Base-by-base conservation (phyloP, 2,888 invertebrate genomes). In the Rhagophthalmus giganteus region DNA sequence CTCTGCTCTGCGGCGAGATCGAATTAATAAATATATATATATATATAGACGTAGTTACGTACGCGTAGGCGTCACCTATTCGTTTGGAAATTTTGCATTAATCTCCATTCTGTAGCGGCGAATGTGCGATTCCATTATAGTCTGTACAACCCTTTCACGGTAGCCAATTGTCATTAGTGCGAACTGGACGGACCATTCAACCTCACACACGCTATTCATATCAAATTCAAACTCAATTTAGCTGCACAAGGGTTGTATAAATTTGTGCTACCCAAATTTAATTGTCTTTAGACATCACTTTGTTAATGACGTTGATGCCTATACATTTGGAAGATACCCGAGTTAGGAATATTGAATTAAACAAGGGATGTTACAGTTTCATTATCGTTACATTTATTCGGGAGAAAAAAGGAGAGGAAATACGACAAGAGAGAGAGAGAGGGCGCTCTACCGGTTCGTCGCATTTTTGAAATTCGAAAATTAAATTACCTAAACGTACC, bases 121-220 rank as follows among this genome's bases (percentile, higher is more conserved):
- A 68, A 67, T 66, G 68, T 65, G 61, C 62, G 67, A 65, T 67
- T 68, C 67, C 65, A 69, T 70, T 70, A 69, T 66, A 60, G 65
- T 45, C 54, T 50, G 63, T 59, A 61, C 66, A 69, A 68, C 70
- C 70, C 70, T 69, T 70, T 67, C 64, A 66, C 65, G 64, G 61
- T 66, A 66, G 69, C 71, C 70, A 71, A 70, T 71, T 70, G 68
- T 71, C 70, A 71, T 71, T 71, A 71, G 68, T 57, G 62, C 60
- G 40, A 52, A 63, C 66, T 67, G 70, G 70, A 69, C 70, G 53
- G 59, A 47, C 63, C 61, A 65, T 69, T 70, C 68, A 64, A 61
- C 46, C 60, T 65, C 65, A 62, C 62, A 58, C 61, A 60, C 54
- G 60, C 68, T 61, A 69, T 70, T 70, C 68, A 69, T 69, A 71